phyloP scores from a whole-genome alignment of 2,113 vertebrate genomes.

The Tangachromis dhanisi region DNA sequence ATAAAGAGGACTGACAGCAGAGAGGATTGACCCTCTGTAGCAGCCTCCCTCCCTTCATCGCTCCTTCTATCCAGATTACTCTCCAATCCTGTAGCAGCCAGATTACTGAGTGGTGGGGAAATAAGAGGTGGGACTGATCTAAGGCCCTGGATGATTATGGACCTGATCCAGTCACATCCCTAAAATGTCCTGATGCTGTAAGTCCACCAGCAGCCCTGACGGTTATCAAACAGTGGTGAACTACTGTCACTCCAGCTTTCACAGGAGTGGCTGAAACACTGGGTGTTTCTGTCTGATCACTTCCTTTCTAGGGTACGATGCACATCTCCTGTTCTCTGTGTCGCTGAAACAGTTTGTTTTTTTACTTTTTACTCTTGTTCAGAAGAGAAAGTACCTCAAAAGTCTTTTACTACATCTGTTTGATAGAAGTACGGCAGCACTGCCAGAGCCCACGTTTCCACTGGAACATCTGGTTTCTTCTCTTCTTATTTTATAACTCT shows the following conservation, averaged over 20 bases:
- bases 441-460: constrained; percentile 3
- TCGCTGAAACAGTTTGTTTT: neutral
- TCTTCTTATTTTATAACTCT: neutral
- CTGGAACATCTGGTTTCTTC: constrained; percentile 23
- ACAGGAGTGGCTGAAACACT: neutral
- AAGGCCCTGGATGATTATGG: constrained; percentile 45
- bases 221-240: neutral
- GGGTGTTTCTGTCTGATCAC: neutral
- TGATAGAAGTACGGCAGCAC: neutral
- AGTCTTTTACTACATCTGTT: neutral
- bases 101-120: constrained; percentile 50
- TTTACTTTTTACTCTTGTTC: neutral
- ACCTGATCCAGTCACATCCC: constrained; percentile 33
- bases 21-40: constrained; percentile 12
- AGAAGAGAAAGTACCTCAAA: neutral
- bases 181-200: constrained; percentile 1
- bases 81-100: constrained; percentile 42
- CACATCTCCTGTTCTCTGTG: neutral
- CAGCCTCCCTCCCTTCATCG: neutral
- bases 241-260: neutral
- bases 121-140: constrained; percentile 54
- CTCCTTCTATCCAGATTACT: constrained; percentile 55
- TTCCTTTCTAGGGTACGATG: neutral
- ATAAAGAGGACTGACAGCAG: neutral
- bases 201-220: neutral